Percentiles rank a stretch among this genome's conserved stretches.
phyloP scores from a whole-genome alignment of 2,797 vertebrate species.

The Champsocephalus gunnari region DNA sequence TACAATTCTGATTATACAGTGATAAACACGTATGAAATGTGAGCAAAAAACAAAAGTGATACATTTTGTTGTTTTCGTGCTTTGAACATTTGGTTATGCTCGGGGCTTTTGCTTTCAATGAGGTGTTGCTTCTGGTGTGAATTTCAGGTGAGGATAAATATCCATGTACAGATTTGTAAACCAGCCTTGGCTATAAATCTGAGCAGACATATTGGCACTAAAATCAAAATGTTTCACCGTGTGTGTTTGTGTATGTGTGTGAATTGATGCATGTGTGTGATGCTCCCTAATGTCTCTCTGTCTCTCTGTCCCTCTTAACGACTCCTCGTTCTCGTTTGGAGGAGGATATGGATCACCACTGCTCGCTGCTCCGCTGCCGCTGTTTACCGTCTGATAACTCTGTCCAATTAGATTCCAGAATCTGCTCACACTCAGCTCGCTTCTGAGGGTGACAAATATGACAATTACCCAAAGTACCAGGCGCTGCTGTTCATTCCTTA shows the following conservation, averaged over 20 bases:
- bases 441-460: slow-evolving; percentile 72
- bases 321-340: slow-evolving; percentile 64
- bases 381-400: slow-evolving; percentile 70
- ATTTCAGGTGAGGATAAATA: slow-evolving; percentile 14
- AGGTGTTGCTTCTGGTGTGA: slow-evolving; percentile 16
- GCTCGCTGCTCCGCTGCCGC: slow-evolving; percentile 42
- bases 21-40: neutral
- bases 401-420: slow-evolving; percentile 71
- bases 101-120: neutral
- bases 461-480: slow-evolving; percentile 73
- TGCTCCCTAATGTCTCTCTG: slow-evolving; percentile 63
- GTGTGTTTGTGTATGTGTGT: slow-evolving; percentile 31
- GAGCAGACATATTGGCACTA: slow-evolving; percentile 33
- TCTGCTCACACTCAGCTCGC: slow-evolving; percentile 51
- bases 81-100: neutral
- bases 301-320: slow-evolving; percentile 59
- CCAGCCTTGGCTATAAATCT: slow-evolving; percentile 25
- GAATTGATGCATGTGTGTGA: slow-evolving; percentile 44
- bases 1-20: no score
- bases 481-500: slow-evolving; percentile 67
- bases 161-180: slow-evolving; percentile 20
- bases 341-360: slow-evolving; percentile 65
- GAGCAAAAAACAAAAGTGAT: neutral
- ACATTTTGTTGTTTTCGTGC: neutral
- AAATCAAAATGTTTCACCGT: slow-evolving; percentile 41